Evolutionary conservation across 2,888 invertebrate species (phyloP), one percentile per base, ranked within the genome.

Genomic region (Rhagonycha fulva): DNA sequence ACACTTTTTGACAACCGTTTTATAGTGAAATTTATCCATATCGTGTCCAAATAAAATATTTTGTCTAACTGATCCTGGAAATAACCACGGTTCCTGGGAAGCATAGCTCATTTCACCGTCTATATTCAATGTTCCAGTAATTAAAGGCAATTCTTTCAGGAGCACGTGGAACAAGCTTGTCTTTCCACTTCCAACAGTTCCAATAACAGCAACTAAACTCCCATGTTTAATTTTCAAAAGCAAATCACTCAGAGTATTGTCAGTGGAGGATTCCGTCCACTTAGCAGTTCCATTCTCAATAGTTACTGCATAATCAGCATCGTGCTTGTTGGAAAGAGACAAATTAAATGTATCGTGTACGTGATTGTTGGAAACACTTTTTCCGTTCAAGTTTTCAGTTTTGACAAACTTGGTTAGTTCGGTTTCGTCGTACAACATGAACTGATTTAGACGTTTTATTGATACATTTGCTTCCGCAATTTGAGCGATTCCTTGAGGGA

Each of bases 81-180:
- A 94, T 5, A 94, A 88, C 96, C 97, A 97, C 0, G 97, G 93
- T 82, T 96, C 93, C 84, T 96, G 96, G 60, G 94, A 91, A 0
- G 94, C 93, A 84, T 96, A 97, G 26, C 93, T 93, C 0, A 94
- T 77, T 30, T 88, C 89, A 4, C 96, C 96, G 24, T 89, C 88
- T 0, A 93, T 89, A 19, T 89, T 86, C 14, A 91, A 84, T 19
- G 32, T 88, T n/a, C 96, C 95, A 1, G 89, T 86, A 14, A 86
- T 83, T 4, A 94, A 85, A 4, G 93, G 93, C 47, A 96, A 86
- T 87, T 96, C 96, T 66, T 92, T 91, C 28, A 96, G 87, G 61
- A 96, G 87, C 11, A 93, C 91, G 83, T 94, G 92, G 12, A 94
- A 86, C 19, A 94, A 85, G 71, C 83, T 83, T 82, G 91, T 82